phyloP scores from a whole-genome alignment of 2,888 invertebrate genomes.

The Dromius quadrimaculatus region DNA sequence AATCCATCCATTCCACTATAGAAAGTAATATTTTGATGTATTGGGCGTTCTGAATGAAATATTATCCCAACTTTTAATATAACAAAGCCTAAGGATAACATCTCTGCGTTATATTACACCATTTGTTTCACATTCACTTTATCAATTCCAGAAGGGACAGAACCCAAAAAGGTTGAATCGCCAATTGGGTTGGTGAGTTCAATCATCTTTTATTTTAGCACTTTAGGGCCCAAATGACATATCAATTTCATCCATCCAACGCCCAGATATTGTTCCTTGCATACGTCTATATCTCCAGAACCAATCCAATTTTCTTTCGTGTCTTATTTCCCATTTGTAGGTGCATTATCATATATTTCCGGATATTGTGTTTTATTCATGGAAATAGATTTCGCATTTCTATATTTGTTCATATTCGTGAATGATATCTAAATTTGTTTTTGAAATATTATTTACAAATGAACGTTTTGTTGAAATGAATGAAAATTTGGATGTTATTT shows the following conservation, averaged over 20 bases:
- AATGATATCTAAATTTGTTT: too few species aligned
- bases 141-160: constrained; percentile 43
- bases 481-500: too few species aligned
- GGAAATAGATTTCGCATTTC: not conserved
- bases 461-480: too few species aligned
- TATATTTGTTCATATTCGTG: too few species aligned
- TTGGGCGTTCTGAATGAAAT: not conserved
- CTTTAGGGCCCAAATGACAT: constrained; percentile 32
- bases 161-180: constrained; percentile 41
- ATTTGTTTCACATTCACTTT: constrained; percentile 49
- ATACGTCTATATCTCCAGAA: constrained; percentile 31
- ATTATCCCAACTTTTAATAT: not conserved
- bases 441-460: too few species aligned
- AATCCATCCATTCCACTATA: not conserved
- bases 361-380: constrained; percentile 10
- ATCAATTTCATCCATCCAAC: constrained; percentile 31
- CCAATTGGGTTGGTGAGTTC: constrained; percentile 33
- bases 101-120: constrained; percentile 31
- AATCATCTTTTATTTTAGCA: constrained; percentile 49
- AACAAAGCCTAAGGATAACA: constrained; percentile 3
- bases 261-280: constrained; percentile 20
- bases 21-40: not conserved
- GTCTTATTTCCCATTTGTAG: not conserved
- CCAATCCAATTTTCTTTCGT: constrained; percentile 22
- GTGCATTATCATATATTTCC: constrained; percentile 10